Evolutionary conservation across 2,113 vertebrate species (phyloP).

Genomic region (Formicarius rufipectus): DNA sequence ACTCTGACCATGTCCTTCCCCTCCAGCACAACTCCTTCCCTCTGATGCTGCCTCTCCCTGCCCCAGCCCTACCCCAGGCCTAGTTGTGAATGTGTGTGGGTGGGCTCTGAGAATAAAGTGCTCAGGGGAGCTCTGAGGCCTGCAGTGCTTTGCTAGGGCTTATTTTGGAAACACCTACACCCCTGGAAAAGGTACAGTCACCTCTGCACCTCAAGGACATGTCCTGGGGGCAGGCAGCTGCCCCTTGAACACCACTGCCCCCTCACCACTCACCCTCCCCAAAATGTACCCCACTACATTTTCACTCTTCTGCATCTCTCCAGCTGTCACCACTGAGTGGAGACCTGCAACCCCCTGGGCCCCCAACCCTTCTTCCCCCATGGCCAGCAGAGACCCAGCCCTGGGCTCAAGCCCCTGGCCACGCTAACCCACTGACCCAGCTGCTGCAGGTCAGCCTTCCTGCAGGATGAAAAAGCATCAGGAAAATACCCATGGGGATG

Average conservation of each 20-base stretch:
- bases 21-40: background rate
- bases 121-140: background rate
- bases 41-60: background rate
- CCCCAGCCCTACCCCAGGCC: background rate
- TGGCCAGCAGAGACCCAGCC: background rate
- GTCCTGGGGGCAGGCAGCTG: background rate
- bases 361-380: rapidly evolving
- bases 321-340: background rate
- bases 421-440: rapidly evolving
- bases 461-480: background rate
- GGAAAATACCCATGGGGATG: rapidly evolving
- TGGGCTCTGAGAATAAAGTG: conserved; percentile 32
- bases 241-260: background rate
- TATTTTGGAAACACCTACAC: background rate
- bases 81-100: background rate
- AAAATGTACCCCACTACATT: rapidly evolving
- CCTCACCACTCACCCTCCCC: background rate
- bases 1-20: rapidly evolving
- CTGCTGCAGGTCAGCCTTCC: background rate
- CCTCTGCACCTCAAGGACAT: background rate
- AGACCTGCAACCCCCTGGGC: background rate
- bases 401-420: background rate
- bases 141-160: background rate
- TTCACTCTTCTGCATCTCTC: background rate
- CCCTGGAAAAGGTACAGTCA: background rate